Conservation (phyloP, 2,888 invertebrate genomes). For the Quadroppia sp. region DNA sequence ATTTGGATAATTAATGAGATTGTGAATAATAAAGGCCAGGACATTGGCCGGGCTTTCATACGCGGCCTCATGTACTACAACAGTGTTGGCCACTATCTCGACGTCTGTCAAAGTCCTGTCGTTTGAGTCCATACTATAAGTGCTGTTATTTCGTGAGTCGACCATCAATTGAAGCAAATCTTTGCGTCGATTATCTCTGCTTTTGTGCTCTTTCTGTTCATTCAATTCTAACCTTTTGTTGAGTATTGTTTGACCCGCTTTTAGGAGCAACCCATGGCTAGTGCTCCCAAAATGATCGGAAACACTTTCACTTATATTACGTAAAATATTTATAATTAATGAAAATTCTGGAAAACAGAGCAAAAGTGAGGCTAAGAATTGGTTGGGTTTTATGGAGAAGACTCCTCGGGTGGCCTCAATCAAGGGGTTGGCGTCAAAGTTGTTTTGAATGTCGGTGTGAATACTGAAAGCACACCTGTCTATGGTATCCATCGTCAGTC, state of each 20-base stretch:
- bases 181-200: not conserved
- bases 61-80: conserved; percentile 3
- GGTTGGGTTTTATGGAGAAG: not conserved
- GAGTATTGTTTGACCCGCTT: not conserved
- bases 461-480: conserved; percentile 40
- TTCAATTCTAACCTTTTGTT: not conserved
- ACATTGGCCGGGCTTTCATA: conserved; percentile 20
- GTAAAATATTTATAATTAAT: not conserved
- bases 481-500: conserved; percentile 41
- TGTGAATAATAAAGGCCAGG: conserved; percentile 1
- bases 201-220: not conserved
- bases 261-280: not conserved
- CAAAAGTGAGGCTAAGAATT: conserved; percentile 14
- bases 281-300: not conserved
- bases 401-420: conserved; percentile 1
- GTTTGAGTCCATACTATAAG: not conserved
- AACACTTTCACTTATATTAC: not conserved
- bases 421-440: conserved; percentile 9
- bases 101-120: conserved; percentile 3
- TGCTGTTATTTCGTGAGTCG: conserved; percentile 8
- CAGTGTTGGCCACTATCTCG: conserved; percentile 1
- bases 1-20: conserved; percentile 43
- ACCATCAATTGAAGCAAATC: conserved; percentile 22
- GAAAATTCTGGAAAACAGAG: conserved; percentile 19
- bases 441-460: conserved; percentile 38